These are phyloP conservation scores for Cantharis rufa DNA, from an alignment of 2,888 invertebrate species.

Conservation along the genomic window DNA sequence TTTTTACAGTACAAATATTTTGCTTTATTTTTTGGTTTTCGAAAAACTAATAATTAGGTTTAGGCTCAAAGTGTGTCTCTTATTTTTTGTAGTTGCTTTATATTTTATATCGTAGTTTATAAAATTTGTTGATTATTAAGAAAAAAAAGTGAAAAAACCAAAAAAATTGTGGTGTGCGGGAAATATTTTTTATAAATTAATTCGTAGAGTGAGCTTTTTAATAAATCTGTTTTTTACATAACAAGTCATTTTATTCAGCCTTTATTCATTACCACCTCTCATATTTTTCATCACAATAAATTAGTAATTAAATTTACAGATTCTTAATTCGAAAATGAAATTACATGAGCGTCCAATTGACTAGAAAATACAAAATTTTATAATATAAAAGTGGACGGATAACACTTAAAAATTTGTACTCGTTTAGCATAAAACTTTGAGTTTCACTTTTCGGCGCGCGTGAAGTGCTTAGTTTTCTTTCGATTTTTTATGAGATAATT, in stretches of 20 bases:
- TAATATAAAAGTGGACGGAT: conserved; percentile 30
- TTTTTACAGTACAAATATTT: not conserved
- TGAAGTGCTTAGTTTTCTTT: not conserved
- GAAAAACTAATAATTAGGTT: not conserved
- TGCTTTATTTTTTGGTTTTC: not conserved
- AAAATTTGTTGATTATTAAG: conserved; percentile 20
- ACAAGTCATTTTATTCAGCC: conserved; percentile 26
- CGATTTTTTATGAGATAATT: not conserved
- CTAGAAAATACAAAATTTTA: conserved; percentile 28
- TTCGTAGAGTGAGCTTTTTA: conserved; percentile 23
- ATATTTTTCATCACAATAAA: conserved; percentile 14
- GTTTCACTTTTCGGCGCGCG: not conserved
- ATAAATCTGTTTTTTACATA: conserved; percentile 29
- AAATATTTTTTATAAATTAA: conserved; percentile 26
- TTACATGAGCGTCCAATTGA: conserved; percentile 24
- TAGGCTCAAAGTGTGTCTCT: not conserved
- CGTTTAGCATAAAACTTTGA: conserved; percentile 6
- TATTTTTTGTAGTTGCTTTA: conserved; percentile 16
- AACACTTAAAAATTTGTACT: conserved; percentile 24
- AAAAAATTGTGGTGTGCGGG: conserved; percentile 19
- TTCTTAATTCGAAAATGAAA: conserved; percentile 9
- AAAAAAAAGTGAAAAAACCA: conserved; percentile 1
- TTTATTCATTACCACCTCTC: conserved; percentile 15
- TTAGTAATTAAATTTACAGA: conserved; percentile 26
- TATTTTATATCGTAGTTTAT: conserved; percentile 23